phyloP scores from a whole-genome alignment of 2,888 invertebrate species.

The Chrysina gloriosa region DNA sequence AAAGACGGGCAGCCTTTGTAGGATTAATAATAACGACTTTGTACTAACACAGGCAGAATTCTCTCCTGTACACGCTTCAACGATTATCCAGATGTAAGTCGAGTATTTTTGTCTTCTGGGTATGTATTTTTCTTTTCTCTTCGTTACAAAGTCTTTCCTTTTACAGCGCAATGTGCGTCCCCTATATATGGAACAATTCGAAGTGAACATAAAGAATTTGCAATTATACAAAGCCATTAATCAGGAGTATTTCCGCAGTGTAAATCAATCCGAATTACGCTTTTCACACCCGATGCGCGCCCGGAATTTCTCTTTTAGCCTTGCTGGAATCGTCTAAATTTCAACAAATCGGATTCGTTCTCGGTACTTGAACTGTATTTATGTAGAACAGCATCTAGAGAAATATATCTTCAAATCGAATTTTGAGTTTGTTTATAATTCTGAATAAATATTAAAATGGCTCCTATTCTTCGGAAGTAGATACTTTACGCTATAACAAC shows the following conservation, averaged over 20 bases:
- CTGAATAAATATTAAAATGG: too few relatives aligned
- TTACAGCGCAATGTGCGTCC: background rate
- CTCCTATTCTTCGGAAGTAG: too few relatives aligned
- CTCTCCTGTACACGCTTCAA: slow-evolving; percentile 24
- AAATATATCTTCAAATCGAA: background rate
- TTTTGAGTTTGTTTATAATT: background rate
- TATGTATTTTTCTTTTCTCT: background rate
- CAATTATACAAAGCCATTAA: slow-evolving; percentile 63
- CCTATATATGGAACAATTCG: slow-evolving; percentile 44
- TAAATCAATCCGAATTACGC: slow-evolving; percentile 64
- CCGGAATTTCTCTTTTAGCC: slow-evolving; percentile 56
- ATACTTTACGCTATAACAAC: too few relatives aligned
- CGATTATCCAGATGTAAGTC: slow-evolving; percentile 26
- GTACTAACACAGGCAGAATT: slow-evolving; percentile 14
- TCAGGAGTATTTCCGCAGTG: slow-evolving; percentile 61
- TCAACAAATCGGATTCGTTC: slow-evolving; percentile 45
- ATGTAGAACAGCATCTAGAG: background rate
- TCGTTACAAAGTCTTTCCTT: slow-evolving; percentile 13
- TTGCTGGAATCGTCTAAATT: slow-evolving; percentile 51
- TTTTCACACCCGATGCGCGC: slow-evolving; percentile 60
- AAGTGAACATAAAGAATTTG: slow-evolving; percentile 62
- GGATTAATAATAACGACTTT: slow-evolving; percentile 35
- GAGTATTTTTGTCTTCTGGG: slow-evolving; percentile 12
- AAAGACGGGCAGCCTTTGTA: slow-evolving; percentile 36
- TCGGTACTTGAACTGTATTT: slow-evolving; percentile 24